phyloP scores from a whole-genome alignment of 2,113 vertebrate species.

The Myotis davidii region DNA sequence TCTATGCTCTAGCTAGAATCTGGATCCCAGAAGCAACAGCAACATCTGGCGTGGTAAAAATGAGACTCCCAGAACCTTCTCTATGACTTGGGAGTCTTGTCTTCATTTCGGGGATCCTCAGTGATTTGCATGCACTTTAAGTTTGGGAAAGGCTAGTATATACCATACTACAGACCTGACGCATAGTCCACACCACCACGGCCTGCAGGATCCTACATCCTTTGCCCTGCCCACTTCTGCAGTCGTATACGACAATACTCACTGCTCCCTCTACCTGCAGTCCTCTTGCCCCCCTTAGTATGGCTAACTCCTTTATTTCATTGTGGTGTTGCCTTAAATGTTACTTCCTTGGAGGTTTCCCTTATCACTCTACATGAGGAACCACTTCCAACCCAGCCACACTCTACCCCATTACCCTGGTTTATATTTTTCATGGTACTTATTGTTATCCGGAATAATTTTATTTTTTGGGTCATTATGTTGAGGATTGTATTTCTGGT shows the following conservation, averaged over 20 bases:
- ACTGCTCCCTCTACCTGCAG: not conserved
- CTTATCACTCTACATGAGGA: not conserved
- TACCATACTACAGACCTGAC: not conserved
- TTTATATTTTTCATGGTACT: not conserved
- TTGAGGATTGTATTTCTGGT: constrained; percentile 9
- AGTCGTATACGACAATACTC: not conserved
- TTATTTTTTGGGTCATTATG: constrained; percentile 3
- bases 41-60: not conserved
- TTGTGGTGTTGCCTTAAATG: not conserved
- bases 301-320: not conserved
- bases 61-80: not conserved
- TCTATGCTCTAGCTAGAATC: not conserved
- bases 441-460: constrained; percentile 20
- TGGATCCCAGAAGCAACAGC: not conserved
- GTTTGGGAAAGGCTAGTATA: not conserved
- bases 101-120: not conserved
- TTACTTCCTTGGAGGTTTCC: not conserved
- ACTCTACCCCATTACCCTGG: not conserved
- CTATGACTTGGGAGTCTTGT: not conserved
- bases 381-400: not conserved
- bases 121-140: not conserved
- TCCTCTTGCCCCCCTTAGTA: not conserved
- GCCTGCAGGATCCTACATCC: not conserved
- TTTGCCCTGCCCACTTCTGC: not conserved
- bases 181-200: not conserved